Conservation (phyloP, 2,888 invertebrate genomes). For the Pristionchus mayeri region DNA sequence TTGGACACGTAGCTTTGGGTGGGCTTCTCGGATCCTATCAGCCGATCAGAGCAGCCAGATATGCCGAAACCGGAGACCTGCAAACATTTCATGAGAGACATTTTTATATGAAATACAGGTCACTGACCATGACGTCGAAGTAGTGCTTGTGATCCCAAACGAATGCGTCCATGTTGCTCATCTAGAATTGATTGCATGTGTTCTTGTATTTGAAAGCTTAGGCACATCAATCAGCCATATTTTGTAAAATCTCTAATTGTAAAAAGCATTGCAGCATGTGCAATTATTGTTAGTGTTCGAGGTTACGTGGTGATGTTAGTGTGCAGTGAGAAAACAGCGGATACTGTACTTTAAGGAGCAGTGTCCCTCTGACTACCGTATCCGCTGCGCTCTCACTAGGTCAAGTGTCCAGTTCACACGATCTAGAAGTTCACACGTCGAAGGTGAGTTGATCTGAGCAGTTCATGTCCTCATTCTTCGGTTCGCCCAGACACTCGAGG, state of each 20-base stretch:
- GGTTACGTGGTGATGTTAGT: too few species aligned
- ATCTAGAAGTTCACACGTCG: not conserved
- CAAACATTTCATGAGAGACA: not conserved
- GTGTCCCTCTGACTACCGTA: not conserved
- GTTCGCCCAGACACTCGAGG: constrained; percentile 60
- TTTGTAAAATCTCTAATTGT: too few species aligned
- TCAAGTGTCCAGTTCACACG: not conserved
- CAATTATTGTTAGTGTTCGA: too few species aligned
- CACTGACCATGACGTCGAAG: constrained; percentile 51
- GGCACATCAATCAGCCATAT: too few species aligned
- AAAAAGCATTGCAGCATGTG: too few species aligned
- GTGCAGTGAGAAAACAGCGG: not conserved
- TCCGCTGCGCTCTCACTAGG: not conserved
- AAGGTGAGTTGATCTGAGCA: constrained; percentile 58
- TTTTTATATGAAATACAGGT: not conserved
- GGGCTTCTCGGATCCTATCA: not conserved
- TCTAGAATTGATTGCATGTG: not conserved
- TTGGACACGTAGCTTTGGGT: not conserved
- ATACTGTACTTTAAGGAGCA: too few species aligned
- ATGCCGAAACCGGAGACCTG: constrained; percentile 12
- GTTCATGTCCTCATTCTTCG: constrained; percentile 63
- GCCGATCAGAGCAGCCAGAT: constrained; percentile 14
- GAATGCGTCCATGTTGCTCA: constrained; percentile 55
- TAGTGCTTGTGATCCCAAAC: constrained; percentile 67
- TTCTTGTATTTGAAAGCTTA: too few species aligned